Evolutionary conservation across 1,140 invertebrate genomes (phyloP).

Genomic region (Belonocnema kinseyi): DNA sequence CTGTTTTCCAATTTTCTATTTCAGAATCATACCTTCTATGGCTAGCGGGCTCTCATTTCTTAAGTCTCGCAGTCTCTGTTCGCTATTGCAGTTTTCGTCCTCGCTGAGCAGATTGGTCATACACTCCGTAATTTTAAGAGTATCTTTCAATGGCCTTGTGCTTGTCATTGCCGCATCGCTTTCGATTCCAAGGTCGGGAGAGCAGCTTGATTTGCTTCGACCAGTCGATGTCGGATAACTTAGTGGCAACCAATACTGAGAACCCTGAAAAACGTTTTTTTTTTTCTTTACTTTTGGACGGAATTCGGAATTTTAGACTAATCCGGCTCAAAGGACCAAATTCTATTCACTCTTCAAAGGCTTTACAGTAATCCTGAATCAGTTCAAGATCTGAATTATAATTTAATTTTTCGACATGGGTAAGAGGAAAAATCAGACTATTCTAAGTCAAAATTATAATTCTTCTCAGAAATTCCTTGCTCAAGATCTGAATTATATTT

Average conservation of each 20-base stretch:
- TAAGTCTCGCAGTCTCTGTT: conserved; percentile 55
- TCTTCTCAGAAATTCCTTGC: no score
- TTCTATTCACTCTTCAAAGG: no score
- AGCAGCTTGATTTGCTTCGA: conserved; percentile 77
- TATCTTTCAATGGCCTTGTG: conserved; percentile 72
- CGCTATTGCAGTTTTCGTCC: conserved; percentile 63
- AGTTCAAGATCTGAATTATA: no score
- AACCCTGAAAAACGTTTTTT: conserved; percentile 48
- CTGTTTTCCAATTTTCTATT: neutral
- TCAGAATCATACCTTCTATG: conserved; percentile 62
- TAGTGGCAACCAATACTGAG: conserved; percentile 65
- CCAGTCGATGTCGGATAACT: conserved; percentile 58
- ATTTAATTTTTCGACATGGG: no score
- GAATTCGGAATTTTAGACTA: no score
- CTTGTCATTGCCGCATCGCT: conserved; percentile 78
- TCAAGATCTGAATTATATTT: no score
- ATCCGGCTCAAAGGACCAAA: no score
- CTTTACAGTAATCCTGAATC: no score
- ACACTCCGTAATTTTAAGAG: conserved; percentile 76
- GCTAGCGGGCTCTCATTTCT: conserved; percentile 67
- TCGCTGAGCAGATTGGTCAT: conserved; percentile 77
- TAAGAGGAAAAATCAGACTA: no score
- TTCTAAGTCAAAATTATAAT: no score
- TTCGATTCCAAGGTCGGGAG: conserved; percentile 84
- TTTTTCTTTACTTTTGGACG: neutral